These are phyloP conservation scores for Anableps anableps DNA, from an alignment of 2,797 vertebrate genomes.

Conservation along the genomic window DNA sequence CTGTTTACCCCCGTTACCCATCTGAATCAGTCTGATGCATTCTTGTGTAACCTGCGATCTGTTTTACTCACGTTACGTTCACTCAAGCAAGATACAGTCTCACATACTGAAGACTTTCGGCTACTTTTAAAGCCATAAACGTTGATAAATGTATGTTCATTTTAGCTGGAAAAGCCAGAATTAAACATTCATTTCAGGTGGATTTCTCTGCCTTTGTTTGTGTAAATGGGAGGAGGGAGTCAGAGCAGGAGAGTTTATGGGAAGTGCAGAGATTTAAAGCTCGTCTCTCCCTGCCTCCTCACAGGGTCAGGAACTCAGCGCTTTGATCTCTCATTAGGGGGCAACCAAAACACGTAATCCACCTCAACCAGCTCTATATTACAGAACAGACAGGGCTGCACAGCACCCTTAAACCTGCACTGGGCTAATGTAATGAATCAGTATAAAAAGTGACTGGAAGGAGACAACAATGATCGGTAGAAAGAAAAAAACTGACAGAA, in stretches of 20 bases:
- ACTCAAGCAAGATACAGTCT: neutral
- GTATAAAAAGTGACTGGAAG: neutral
- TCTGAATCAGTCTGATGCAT: neutral
- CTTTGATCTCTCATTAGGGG: slow-evolving; percentile 80
- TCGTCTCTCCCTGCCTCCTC: slow-evolving; percentile 46
- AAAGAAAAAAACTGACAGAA: neutral
- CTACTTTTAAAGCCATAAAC: neutral
- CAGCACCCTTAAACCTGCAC: slow-evolving; percentile 20
- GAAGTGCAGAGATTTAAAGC: slow-evolving; percentile 54
- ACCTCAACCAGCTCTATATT: slow-evolving; percentile 64
- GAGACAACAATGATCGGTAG: neutral
- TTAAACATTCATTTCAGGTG: slow-evolving; percentile 19
- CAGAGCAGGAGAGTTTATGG: slow-evolving; percentile 26
- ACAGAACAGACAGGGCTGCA: slow-evolving; percentile 26
- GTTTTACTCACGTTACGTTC: neutral
- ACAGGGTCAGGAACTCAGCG: slow-evolving; percentile 56
- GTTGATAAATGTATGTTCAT: neutral
- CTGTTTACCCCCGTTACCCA: neutral
- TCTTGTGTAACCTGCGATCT: neutral
- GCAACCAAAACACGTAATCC: slow-evolving; percentile 71
- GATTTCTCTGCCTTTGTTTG: slow-evolving; percentile 12
- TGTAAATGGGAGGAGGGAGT: slow-evolving; percentile 14
- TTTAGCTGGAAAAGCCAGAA: neutral
- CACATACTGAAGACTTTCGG: neutral
- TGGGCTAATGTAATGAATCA: slow-evolving; percentile 28